Base-by-base conservation (phyloP, 92 coral and sea anemone species). In the Plumapathes pennacea region DNA sequence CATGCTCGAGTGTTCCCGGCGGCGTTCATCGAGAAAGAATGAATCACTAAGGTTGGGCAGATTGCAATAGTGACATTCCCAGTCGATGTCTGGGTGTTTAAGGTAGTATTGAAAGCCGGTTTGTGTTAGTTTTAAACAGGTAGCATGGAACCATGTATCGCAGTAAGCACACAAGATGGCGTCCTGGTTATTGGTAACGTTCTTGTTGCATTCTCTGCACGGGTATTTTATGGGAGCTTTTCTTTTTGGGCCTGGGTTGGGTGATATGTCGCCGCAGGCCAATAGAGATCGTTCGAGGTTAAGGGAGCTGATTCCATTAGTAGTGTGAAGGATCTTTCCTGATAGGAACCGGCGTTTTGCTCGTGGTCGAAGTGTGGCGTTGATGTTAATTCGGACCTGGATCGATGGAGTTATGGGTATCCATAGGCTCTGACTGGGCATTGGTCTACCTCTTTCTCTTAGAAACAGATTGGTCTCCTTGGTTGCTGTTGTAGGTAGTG, bases 91-190 rank as follows among this genome's bases (percentile, higher is more conserved):
- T 10, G 51, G 54, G 20, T 53, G 50, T 4, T 20, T 39, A 10
- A 51, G 28, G 42, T 50, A 52, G 42, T 66, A 66, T 11, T 32
- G 49, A 36, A 66, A 66, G 2, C 25, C 15, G 13, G 24, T 39
- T 13, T 22, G 18, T 2, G 62, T 5, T 38, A 51, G 14, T 13
- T 39, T 8, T 1, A 52, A 41, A 26, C 73, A 66, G 26, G 15
- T 66, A 8, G 62, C 73, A 43, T 66, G 73, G 14, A 38, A 66
- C 62, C 73, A 66, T 17, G 21, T 4, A 0, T 34, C 44, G 46
- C 71, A 64, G 14, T 11, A 10, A 9, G 47, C 12, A 20, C 72
- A 48, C 46, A 69, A 69, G 25, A 57, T 69, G 77, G 74, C 74
- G 61, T 65, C 72, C 33, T 67, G 74, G 46, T 53, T 67, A 37